A percentile compares a stretch with the other conserved stretches of the same genome.
These are phyloP conservation scores for Ictalurus furcatus DNA, from an alignment of 2,113 vertebrate genomes.

Conservation along the genomic window DNA sequence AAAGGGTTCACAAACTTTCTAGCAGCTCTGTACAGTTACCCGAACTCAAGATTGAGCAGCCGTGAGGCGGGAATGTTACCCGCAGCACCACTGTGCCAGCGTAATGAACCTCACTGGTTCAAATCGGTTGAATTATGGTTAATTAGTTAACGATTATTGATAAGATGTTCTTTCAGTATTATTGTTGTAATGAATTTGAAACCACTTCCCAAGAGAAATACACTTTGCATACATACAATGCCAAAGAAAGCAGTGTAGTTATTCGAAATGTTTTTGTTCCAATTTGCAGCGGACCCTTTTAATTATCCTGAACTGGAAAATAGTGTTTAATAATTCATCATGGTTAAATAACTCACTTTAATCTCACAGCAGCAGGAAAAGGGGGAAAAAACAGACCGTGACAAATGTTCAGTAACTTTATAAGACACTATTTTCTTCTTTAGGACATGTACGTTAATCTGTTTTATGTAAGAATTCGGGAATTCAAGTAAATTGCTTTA, in stretches of 20 bases:
- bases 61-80: neutral
- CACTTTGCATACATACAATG: neutral
- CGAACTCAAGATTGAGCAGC: neutral
- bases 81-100: neutral
- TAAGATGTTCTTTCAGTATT: neutral
- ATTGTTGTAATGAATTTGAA: neutral
- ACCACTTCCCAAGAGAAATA: neutral
- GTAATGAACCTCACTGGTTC: neutral
- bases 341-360: neutral
- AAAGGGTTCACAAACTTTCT: neutral
- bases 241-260: neutral
- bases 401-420: neutral
- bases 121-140: neutral
- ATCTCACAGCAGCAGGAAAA: neutral
- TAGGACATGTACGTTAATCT: neutral
- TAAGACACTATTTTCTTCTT: neutral
- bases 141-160: neutral
- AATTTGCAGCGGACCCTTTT: slow-evolving; percentile 13
- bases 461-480: neutral
- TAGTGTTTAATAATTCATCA: slow-evolving; percentile 15
- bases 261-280: slow-evolving; percentile 10
- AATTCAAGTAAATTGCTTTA: neutral
- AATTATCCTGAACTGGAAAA: slow-evolving; percentile 23
- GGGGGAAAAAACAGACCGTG: slow-evolving; percentile 56
- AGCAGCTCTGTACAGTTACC: neutral